Conservation (phyloP, 2,113 vertebrate genomes). For the Siniperca chuatsi region DNA sequence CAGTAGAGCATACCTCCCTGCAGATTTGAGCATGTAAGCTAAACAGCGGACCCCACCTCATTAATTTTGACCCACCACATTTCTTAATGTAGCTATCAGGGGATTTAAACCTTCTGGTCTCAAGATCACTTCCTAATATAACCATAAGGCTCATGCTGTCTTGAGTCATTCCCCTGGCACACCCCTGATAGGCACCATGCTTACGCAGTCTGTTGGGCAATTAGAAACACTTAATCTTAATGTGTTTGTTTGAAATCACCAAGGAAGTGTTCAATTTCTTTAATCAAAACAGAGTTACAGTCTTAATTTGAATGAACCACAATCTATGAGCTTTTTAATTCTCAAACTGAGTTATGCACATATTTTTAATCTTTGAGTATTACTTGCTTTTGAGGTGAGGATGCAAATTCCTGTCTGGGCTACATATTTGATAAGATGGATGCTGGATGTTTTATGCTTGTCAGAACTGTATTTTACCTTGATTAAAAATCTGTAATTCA, state of each 20-base stretch:
- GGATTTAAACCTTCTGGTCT: slow-evolving; percentile 42
- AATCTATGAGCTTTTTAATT: not conserved
- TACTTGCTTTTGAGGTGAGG: not conserved
- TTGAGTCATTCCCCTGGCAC: slow-evolving; percentile 27
- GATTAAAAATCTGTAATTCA: not conserved
- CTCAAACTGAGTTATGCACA: not conserved
- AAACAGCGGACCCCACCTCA: slow-evolving; percentile 33
- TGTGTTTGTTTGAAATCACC: slow-evolving; percentile 17
- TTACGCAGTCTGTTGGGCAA: slow-evolving; percentile 25
- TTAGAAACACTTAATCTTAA: slow-evolving; percentile 17
- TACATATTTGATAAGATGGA: not conserved
- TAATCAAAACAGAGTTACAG: slow-evolving; percentile 15
- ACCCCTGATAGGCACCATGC: slow-evolving; percentile 13
- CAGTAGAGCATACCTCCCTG: slow-evolving; percentile 22
- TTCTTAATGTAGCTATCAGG: slow-evolving; percentile 20
- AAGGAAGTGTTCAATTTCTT: slow-evolving; percentile 25
- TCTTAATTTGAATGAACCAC: slow-evolving; percentile 10
- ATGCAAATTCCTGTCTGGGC: not conserved
- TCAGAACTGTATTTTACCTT: not conserved
- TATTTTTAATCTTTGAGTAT: not conserved
- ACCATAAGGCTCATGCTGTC: slow-evolving; percentile 23
- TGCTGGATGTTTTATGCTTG: not conserved
- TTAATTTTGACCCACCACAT: slow-evolving; percentile 52
- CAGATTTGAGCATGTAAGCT: slow-evolving; percentile 33
- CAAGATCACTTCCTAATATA: slow-evolving; percentile 38